Conservation (phyloP, 2,888 invertebrate species). For the Icerya purchasi region DNA sequence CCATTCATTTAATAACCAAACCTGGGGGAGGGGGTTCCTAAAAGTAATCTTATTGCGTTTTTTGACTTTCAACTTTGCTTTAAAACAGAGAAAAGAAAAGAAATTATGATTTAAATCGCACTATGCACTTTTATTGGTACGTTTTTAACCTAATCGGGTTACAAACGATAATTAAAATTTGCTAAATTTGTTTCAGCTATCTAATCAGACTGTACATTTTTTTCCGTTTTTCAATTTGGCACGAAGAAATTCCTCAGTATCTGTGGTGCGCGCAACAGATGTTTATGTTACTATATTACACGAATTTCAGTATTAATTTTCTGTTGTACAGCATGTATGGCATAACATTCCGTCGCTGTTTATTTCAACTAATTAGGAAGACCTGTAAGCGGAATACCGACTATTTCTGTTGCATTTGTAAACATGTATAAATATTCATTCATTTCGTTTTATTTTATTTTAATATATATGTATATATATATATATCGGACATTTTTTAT, state of each 20-base stretch:
- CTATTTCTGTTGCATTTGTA: not conserved
- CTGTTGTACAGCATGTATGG: slow-evolving; percentile 40
- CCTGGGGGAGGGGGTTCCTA: too few species aligned
- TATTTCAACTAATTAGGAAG: slow-evolving; percentile 31
- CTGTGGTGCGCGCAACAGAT: slow-evolving; percentile 35
- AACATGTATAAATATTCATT: not conserved
- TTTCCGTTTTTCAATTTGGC: slow-evolving; percentile 28
- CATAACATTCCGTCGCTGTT: slow-evolving; percentile 33
- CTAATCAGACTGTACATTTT: slow-evolving; percentile 32
- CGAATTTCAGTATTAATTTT: slow-evolving; percentile 42
- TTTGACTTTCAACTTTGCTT: too few species aligned
- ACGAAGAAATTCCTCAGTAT: slow-evolving; percentile 25
- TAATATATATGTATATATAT: not conserved
- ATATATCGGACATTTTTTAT: too few species aligned
- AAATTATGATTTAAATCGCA: too few species aligned
- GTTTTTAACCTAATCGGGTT: too few species aligned
- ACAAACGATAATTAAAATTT: too few species aligned
- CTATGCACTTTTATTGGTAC: too few species aligned
- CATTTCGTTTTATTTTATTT: too few species aligned
- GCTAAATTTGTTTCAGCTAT: slow-evolving; percentile 32
- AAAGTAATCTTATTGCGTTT: too few species aligned
- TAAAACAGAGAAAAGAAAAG: too few species aligned
- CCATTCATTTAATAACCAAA: too few species aligned
- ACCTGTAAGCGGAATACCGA: slow-evolving; percentile 1
- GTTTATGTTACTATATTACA: slow-evolving; percentile 39